Evolutionary conservation across 2,888 invertebrate species (phyloP).

Genomic region (Acronicta alni): DNA sequence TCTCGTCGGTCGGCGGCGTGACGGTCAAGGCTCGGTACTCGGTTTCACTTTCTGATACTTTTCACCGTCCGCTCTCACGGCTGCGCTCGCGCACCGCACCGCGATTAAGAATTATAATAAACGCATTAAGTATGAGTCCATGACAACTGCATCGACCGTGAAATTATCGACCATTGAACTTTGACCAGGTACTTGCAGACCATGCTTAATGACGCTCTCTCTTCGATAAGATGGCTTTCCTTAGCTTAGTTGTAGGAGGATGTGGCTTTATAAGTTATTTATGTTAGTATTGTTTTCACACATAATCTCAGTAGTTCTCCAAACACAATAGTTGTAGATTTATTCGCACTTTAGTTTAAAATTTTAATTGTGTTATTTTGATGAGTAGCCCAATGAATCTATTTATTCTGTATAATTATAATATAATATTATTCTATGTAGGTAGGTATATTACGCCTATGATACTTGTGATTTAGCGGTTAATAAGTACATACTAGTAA

Average conservation of each 20-base stretch:
- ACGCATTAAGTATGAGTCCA: constrained; percentile 52
- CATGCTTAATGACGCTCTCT: constrained; percentile 54
- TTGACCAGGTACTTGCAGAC: constrained; percentile 26
- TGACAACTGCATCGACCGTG: constrained; percentile 63
- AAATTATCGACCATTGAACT: constrained; percentile 61
- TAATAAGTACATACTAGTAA: no score
- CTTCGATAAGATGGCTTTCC: constrained; percentile 23
- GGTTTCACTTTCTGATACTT: constrained; percentile 86
- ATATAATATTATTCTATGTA: no score
- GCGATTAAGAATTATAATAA: constrained; percentile 48
- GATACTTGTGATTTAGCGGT: no score
- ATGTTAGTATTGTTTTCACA: no score
- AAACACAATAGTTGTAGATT: no score
- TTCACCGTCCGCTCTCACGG: constrained; percentile 81
- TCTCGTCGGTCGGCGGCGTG: constrained; percentile 61
- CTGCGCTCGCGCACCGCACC: constrained; percentile 36
- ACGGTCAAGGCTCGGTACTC: constrained; percentile 83
- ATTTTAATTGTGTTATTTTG: no score
- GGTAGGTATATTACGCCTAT: no score
- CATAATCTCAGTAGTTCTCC: no score
- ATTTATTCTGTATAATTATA: no score
- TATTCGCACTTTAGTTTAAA: no score
- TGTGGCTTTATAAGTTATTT: not conserved
- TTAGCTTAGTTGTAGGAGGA: not conserved
- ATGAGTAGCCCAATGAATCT: no score